Conservation (phyloP, 1,140 invertebrate species). For the Orchestia grillus region DNA sequence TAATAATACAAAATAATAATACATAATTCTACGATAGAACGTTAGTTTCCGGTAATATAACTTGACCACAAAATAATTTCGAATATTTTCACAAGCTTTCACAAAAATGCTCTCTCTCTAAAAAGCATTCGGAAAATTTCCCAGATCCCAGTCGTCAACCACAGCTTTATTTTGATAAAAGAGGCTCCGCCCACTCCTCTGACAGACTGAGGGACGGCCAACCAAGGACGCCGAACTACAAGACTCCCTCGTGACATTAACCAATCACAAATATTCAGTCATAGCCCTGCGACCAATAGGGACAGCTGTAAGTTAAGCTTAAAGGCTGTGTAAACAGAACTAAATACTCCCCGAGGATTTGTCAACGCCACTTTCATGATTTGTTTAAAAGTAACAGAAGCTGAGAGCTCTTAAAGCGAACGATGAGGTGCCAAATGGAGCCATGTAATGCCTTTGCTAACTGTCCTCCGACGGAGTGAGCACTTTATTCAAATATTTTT, state of each 20-base stretch:
- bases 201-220: background rate
- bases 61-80: background rate
- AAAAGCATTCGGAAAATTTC: background rate
- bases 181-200: background rate
- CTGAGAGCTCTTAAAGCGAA: background rate
- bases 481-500: background rate
- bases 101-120: background rate
- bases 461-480: background rate
- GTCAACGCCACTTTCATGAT: constrained; percentile 52
- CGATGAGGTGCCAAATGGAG: background rate
- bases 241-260: background rate
- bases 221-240: background rate
- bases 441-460: background rate
- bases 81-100: background rate
- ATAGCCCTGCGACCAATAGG: constrained; percentile 2
- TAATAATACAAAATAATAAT: too few relatives aligned
- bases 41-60: too few relatives aligned
- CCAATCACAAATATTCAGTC: background rate
- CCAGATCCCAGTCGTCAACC: background rate
- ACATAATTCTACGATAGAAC: too few relatives aligned
- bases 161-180: background rate
- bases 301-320: constrained; percentile 38
- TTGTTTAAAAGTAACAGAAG: constrained; percentile 51
- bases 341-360: constrained; percentile 25
- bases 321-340: constrained; percentile 52